Conservation (phyloP, 2,888 invertebrate genomes). For the Pandemis corylana region DNA sequence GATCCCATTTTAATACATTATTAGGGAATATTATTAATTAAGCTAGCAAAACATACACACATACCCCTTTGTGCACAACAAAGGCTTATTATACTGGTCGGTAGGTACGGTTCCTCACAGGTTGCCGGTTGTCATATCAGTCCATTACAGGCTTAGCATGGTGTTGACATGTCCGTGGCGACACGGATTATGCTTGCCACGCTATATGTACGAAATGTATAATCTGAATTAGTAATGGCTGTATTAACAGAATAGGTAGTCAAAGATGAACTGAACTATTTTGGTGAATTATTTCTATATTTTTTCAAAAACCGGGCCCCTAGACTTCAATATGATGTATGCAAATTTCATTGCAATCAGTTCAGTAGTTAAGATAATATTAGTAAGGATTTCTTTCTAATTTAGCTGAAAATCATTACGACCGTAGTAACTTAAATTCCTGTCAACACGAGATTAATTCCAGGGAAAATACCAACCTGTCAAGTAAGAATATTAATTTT, state of each 20-base stretch:
- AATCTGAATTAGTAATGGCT: not conserved
- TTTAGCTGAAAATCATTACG: too few relatives aligned
- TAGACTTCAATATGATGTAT: too few relatives aligned
- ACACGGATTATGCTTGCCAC: conserved; percentile 44
- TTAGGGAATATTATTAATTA: not conserved
- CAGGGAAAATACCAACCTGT: not conserved
- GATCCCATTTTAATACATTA: too few relatives aligned
- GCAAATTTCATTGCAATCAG: too few relatives aligned
- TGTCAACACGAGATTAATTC: not conserved
- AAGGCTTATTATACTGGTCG: conserved; percentile 10
- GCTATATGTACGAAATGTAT: conserved; percentile 41
- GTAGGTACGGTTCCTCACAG: conserved; percentile 20
- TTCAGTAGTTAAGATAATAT: too few relatives aligned
- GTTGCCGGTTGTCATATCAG: conserved; percentile 19
- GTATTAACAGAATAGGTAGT: too few relatives aligned
- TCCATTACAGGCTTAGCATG: conserved; percentile 39
- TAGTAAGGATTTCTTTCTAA: too few relatives aligned
- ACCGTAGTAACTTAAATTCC: too few relatives aligned
- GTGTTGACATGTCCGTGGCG: conserved; percentile 44
- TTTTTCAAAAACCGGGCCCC: too few relatives aligned
- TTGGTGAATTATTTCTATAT: too few relatives aligned
- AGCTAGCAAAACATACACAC: not conserved
- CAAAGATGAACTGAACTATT: too few relatives aligned
- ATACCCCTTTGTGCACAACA: not conserved
- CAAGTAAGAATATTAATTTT: not conserved